Evolutionary conservation across 2,888 invertebrate genomes (phyloP).

Genomic region (Athetis lepigone): DNA sequence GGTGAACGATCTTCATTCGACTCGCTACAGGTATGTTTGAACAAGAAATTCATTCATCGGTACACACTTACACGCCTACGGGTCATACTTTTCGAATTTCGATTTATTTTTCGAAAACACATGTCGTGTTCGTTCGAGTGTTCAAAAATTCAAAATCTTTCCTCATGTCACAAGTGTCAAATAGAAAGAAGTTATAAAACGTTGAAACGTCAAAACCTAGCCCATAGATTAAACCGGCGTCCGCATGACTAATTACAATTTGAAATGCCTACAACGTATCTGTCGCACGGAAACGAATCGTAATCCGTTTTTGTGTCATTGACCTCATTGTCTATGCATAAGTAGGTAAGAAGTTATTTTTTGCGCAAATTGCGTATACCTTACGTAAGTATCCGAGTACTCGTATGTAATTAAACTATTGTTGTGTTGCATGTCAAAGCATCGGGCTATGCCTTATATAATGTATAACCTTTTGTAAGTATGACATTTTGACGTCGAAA

Average conservation of each 20-base stretch:
- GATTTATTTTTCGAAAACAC: conserved; percentile 36
- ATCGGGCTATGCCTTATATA: conserved; percentile 77
- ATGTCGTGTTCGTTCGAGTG: conserved; percentile 18
- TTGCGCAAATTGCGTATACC: conserved; percentile 76
- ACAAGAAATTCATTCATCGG: conserved; percentile 73
- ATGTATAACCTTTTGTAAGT: conserved; percentile 82
- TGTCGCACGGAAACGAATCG: conserved; percentile 77
- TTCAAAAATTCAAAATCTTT: conserved; percentile 40
- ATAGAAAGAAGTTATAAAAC: conserved; percentile 52
- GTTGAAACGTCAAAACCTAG: conserved; percentile 64
- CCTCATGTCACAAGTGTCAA: conserved; percentile 25
- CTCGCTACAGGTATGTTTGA: conserved; percentile 85
- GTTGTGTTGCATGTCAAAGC: conserved; percentile 79
- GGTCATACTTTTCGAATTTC: conserved; percentile 69
- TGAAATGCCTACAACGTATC: conserved; percentile 78
- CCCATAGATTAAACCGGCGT: conserved; percentile 71
- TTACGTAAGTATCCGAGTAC: conserved; percentile 80
- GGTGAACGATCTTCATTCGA: conserved; percentile 87
- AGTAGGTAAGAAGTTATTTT: conserved; percentile 80
- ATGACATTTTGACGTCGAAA: conserved; percentile 81
- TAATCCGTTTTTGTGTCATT: conserved; percentile 85
- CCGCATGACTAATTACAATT: conserved; percentile 81
- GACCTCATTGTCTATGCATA: conserved; percentile 80
- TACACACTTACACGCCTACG: conserved; percentile 62
- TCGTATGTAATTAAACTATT: conserved; percentile 82